These are phyloP conservation scores for Sturnus vulgaris DNA, from an alignment of 2,113 vertebrate species.

Conservation along the genomic window DNA sequence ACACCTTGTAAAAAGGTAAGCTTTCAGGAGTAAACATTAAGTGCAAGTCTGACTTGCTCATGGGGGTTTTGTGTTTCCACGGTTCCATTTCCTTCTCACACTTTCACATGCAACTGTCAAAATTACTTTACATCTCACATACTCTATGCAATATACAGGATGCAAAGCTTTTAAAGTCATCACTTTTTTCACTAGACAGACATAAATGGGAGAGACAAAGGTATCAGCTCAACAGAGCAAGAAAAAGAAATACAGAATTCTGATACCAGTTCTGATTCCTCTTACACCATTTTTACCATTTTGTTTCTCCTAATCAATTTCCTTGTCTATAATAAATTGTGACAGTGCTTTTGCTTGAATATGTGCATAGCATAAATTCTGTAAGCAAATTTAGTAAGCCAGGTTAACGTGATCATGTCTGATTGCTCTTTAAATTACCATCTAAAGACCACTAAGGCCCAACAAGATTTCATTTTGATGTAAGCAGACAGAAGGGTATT, in stretches of 20 bases:
- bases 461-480: background rate
- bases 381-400: background rate
- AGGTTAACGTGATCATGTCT: background rate
- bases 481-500: background rate
- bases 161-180: constrained; percentile 28
- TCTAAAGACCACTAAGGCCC: background rate
- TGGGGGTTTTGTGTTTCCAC: background rate
- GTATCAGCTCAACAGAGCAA: background rate
- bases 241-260: background rate
- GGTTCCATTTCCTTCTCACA: background rate
- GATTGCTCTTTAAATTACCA: background rate
- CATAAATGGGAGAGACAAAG: background rate
- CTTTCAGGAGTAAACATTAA: background rate
- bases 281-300: background rate
- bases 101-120: background rate
- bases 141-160: background rate
- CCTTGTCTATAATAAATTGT: background rate
- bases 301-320: background rate
- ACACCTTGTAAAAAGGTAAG: background rate
- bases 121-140: background rate
- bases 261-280: background rate
- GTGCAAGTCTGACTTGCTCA: background rate
- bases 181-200: background rate
- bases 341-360: background rate
- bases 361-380: background rate